Percentiles rank a stretch among this genome's conserved stretches.
phyloP scores from a whole-genome alignment of 2,888 invertebrate species.

The Drosophila heteroneura region DNA sequence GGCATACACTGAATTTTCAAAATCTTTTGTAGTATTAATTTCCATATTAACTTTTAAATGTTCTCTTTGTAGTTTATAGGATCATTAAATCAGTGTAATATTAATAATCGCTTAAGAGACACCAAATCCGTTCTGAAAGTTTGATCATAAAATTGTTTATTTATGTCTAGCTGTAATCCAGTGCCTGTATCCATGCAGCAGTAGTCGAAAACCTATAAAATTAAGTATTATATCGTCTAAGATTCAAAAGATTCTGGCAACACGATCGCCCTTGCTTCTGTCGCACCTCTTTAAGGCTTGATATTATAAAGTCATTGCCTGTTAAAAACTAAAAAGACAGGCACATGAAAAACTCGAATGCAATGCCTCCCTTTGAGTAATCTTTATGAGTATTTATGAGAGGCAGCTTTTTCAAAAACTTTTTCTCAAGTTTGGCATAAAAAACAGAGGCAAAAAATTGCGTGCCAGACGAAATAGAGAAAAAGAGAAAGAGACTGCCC shows the following conservation, averaged over 20 bases:
- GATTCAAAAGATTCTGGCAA: conserved; percentile 10
- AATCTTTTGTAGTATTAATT: not conserved
- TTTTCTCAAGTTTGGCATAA: conserved; percentile 27
- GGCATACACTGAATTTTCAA: not conserved
- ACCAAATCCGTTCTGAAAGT: conserved; percentile 4
- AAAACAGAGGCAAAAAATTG: conserved; percentile 37
- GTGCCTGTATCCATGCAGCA: conserved; percentile 2
- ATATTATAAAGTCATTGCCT: conserved; percentile 50
- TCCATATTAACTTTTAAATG: not conserved
- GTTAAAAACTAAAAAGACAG: conserved; percentile 44
- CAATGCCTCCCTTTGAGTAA: conserved; percentile 18
- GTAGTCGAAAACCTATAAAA: conserved; percentile 24
- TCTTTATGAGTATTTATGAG: conserved; percentile 54
- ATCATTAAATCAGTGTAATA: conserved; percentile 1
- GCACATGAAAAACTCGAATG: conserved; percentile 33
- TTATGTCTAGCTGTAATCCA: conserved; percentile 34
- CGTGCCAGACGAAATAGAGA: conserved; percentile 27
- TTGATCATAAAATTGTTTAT: conserved; percentile 45
- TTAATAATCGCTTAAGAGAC: conserved; percentile 17
- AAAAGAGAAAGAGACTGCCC: conserved; percentile 3
- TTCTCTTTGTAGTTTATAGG: not conserved
- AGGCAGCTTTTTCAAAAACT: conserved; percentile 16
- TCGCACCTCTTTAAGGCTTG: conserved; percentile 21
- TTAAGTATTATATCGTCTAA: conserved; percentile 19
- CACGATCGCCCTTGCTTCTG: conserved; percentile 1